These are phyloP conservation scores for Syndactyla subalaris DNA, from an alignment of 2,797 vertebrate genomes.

Conservation along the genomic window DNA sequence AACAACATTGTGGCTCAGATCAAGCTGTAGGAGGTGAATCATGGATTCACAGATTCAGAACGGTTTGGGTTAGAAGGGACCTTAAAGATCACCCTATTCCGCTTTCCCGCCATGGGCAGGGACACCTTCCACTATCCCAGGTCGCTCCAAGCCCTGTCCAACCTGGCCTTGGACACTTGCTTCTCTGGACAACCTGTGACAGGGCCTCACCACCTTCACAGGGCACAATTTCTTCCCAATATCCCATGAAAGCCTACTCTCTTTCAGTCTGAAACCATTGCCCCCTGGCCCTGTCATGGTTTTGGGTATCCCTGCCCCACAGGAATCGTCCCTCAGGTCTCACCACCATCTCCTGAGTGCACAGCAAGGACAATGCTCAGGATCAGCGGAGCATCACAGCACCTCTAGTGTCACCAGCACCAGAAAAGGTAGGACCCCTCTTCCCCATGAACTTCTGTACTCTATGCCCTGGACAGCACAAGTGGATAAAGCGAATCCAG, in stretches of 20 bases:
- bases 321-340: not conserved
- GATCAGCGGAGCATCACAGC: not conserved
- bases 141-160: accelerated
- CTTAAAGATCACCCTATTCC: not conserved
- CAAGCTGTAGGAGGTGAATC: not conserved
- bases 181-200: not conserved
- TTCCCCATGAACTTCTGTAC: not conserved
- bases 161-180: not conserved
- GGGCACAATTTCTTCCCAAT: not conserved
- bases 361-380: not conserved
- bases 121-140: not conserved
- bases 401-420: not conserved
- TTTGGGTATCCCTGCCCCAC: not conserved
- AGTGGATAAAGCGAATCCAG: not conserved
- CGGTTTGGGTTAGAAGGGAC: not conserved
- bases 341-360: not conserved
- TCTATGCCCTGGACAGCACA: not conserved
- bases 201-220: not conserved
- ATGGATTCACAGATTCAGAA: not conserved
- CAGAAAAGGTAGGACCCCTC: not conserved
- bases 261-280: not conserved
- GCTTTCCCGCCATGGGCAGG: not conserved
- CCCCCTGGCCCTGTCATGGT: not conserved
- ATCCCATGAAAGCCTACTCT: no score
- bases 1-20: not conserved